These are phyloP conservation scores for Torymus tubicola DNA, from an alignment of 2,888 invertebrate species.

Conservation along the genomic window DNA sequence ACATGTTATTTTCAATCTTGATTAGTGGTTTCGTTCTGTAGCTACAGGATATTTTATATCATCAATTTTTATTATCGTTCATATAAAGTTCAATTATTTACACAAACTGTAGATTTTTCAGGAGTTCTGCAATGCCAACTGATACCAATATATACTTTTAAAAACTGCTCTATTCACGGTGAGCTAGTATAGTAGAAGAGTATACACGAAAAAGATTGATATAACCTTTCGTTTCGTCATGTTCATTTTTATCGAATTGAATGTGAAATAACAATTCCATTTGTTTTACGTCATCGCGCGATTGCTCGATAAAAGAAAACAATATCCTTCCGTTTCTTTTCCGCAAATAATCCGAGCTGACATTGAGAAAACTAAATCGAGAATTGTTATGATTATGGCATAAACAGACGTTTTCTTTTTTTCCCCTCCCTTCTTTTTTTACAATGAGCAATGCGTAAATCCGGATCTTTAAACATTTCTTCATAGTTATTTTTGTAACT, in stretches of 20 bases:
- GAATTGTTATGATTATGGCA: slow-evolving; percentile 17
- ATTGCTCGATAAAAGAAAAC: slow-evolving; percentile 46
- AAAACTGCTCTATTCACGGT: slow-evolving; percentile 12
- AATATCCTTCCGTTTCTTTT: slow-evolving; percentile 47
- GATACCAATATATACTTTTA: not conserved
- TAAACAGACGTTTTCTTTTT: slow-evolving; percentile 13
- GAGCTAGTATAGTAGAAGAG: not conserved
- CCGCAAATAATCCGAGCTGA: slow-evolving; percentile 39
- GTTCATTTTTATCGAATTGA: slow-evolving; percentile 26
- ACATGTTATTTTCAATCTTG: not conserved
- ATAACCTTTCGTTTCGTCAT: slow-evolving; percentile 12
- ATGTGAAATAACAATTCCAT: slow-evolving; percentile 34
- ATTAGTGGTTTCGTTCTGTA: not conserved
- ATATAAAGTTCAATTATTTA: not conserved
- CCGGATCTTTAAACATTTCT: no score
- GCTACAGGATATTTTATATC: not conserved
- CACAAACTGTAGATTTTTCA: not conserved
- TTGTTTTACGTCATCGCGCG: slow-evolving; percentile 41
- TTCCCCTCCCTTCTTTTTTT: not conserved
- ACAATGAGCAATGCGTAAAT: not conserved
- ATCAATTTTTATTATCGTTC: not conserved
- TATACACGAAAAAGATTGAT: not conserved
- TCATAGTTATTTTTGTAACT: no score
- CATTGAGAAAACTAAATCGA: slow-evolving; percentile 50
- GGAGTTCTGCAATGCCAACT: not conserved